Evolutionary conservation across 2,888 invertebrate species (phyloP).

Genomic region (Scaptomyza polygonia): DNA sequence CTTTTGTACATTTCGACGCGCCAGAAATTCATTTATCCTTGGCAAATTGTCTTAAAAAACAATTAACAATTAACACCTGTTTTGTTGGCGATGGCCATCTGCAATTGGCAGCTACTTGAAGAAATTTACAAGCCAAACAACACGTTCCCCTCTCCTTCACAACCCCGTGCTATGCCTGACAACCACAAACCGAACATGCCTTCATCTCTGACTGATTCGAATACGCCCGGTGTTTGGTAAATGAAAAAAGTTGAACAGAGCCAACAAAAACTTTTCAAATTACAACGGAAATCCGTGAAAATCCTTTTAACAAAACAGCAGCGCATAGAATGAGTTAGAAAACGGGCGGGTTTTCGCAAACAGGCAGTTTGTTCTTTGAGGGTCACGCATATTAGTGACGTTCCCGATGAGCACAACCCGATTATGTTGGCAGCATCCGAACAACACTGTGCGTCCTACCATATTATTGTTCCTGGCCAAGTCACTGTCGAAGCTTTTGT

Average conservation of each 20-base stretch:
- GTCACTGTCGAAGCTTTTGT: constrained; percentile 43
- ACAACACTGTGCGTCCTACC: constrained; percentile 44
- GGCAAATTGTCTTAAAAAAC: constrained; percentile 77
- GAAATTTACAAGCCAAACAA: constrained; percentile 58
- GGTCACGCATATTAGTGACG: constrained; percentile 55
- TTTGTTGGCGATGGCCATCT: constrained; percentile 44
- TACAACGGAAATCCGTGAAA: constrained; percentile 82
- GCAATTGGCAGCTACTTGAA: constrained; percentile 74
- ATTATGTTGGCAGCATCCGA: constrained; percentile 44
- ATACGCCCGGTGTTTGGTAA: constrained; percentile 55
- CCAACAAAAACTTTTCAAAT: constrained; percentile 78
- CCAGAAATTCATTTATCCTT: constrained; percentile 66
- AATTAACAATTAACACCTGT: constrained; percentile 80
- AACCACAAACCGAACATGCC: background rate
- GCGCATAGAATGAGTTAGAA: constrained; percentile 18
- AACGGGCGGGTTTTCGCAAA: background rate
- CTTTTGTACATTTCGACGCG: background rate
- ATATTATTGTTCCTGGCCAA: constrained; percentile 37
- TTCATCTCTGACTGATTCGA: background rate
- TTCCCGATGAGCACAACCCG: constrained; percentile 54
- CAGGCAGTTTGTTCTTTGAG: background rate
- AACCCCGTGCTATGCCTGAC: too few relatives aligned
- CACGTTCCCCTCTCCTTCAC: background rate
- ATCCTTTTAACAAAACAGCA: constrained; percentile 79
- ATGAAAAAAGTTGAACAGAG: constrained; percentile 73